Conservation (phyloP, 2,113 vertebrate species). For the Theropithecus gelada region DNA sequence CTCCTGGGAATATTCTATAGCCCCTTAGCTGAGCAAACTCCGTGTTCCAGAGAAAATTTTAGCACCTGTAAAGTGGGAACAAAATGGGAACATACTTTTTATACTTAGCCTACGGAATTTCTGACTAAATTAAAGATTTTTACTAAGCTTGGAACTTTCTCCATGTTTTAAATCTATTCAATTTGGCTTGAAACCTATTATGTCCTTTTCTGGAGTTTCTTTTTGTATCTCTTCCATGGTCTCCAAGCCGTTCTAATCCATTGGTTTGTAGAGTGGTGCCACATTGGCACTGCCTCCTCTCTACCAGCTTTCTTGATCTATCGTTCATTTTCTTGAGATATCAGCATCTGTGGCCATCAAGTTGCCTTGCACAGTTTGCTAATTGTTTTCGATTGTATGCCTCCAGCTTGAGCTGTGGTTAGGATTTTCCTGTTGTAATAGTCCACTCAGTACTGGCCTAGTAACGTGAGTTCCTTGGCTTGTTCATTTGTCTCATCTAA, state of each 20-base stretch:
- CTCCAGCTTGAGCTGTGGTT: neutral
- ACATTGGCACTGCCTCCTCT: neutral
- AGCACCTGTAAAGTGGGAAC: conserved; percentile 9
- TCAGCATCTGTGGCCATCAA: neutral
- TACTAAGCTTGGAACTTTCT: neutral
- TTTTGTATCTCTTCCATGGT: neutral
- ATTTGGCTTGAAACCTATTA: neutral
- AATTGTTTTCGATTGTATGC: neutral
- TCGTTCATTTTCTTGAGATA: neutral
- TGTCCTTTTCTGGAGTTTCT: neutral
- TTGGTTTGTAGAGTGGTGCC: neutral
- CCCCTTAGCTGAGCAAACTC: neutral
- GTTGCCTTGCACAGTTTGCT: neutral
- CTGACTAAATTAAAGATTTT: conserved; percentile 3
- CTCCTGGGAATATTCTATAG: neutral
- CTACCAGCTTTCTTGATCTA: neutral
- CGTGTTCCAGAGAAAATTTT: neutral
- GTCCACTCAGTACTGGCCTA: neutral
- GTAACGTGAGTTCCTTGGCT: neutral
- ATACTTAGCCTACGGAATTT: neutral
- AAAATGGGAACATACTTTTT: neutral
- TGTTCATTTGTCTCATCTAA: neutral
- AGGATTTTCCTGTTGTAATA: neutral
- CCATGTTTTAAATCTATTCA: neutral
- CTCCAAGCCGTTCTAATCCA: neutral